phyloP scores from a whole-genome alignment of 2,888 invertebrate genomes.

The Anorthoa munda region DNA sequence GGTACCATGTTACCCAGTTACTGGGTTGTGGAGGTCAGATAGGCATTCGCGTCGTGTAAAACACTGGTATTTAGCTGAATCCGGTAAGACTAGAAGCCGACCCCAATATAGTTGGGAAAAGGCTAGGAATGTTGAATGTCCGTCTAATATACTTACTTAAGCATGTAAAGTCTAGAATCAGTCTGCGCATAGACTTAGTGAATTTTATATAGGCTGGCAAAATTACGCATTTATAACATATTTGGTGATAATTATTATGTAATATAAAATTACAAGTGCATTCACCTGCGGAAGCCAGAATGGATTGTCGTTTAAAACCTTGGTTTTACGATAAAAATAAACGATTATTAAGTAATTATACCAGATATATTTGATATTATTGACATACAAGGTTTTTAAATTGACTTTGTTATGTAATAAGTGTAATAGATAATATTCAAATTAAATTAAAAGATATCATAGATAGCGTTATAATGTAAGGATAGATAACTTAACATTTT shows the following conservation, averaged over 20 bases:
- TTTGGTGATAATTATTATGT: slow-evolving; percentile 3
- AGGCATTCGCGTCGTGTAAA: no score
- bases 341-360: slow-evolving; percentile 14
- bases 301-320: slow-evolving; percentile 21
- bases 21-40: no score
- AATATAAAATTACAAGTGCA: slow-evolving; percentile 15
- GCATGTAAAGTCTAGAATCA: neutral
- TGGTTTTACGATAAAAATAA: slow-evolving; percentile 37
- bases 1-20: no score
- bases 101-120: no score
- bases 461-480: slow-evolving; percentile 17
- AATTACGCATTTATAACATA: neutral
- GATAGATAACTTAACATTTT: no score
- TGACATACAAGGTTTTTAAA: slow-evolving; percentile 1
- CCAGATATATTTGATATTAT: slow-evolving; percentile 9
- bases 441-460: slow-evolving; percentile 13
- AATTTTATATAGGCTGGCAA: neutral
- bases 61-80: no score
- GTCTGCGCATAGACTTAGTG: neutral
- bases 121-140: no score
- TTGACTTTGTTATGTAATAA: slow-evolving; percentile 16
- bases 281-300: slow-evolving; percentile 21
- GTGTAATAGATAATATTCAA: slow-evolving; percentile 39
- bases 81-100: no score
- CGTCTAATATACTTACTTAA: no score